Base-by-base conservation (phyloP, 64 coral and sea anemone species). In the Exaiptasia diaphana region DNA sequence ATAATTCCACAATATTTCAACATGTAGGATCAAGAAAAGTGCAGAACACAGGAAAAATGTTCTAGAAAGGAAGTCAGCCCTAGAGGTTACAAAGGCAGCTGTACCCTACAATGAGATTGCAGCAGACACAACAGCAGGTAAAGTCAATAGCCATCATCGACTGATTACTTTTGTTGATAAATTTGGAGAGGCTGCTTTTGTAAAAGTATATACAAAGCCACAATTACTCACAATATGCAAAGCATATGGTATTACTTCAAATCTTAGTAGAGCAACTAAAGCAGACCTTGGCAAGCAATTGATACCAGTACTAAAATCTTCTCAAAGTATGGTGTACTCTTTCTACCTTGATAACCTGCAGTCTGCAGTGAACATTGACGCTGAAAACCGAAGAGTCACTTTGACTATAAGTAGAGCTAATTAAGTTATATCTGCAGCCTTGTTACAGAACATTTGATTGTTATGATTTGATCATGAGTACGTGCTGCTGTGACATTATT, bases 101-200 rank as follows among this genome's bases (percentile, higher is more conserved):
- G 33, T 85, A n/a, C 50, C 81, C 1, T 60, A 73, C 37, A 21
- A 46, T 27, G 67, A 85, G 1, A 73, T 85, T 22, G 45, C 22
- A 1, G 68, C 24, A 8, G 81, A 85, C 38, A 56, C 13, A 21
- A 55, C 49, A 2, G 4, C 4, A 40, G 49, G 50, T 0, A 85
- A 83, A 41, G 46, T 73, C 0, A 58, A 7, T 6, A 57, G 29
- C 22, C 83, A 86, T 7, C 21, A 62, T 14, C 27, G 48, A 4
- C 48, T 83, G 1, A 29, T 54, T 46, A 44, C 46, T 37, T 83
- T 50, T 36, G 20, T 83, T 6, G 39, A 50, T 21, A 71, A 71
- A 27, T 83, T 71, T 71, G 65, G 80, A 0, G 45, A 71, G 20
- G 8, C 24, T 15, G 67, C 80, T 38, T 83, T 83, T 42, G 21